Evolutionary conservation across 2,113 vertebrate genomes (phyloP), one percentile per base, ranked within the genome.

Genomic region (Oreochromis tanganicae): DNA sequence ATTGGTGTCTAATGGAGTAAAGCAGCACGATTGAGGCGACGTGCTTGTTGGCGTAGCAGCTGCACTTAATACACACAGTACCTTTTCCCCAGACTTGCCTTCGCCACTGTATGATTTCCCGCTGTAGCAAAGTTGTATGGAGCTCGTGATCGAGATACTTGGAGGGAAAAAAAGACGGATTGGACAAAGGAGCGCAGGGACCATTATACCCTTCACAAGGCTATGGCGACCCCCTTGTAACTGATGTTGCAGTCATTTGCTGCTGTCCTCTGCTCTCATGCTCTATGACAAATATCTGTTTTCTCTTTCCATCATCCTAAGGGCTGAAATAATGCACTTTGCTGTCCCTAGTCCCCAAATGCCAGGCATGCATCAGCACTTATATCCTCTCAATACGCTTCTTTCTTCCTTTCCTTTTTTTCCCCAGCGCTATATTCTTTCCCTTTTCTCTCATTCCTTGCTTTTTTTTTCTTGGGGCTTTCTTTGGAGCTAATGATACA

Each of bases 221-320:
- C 81, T 79, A 57, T 21, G 54, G 56, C 17, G 13, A 80, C 75
- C 89, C 85, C 84, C 8, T 91, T 86, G 79, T 92, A 91, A 93
- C 85, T 43, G 89, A 93, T 89, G 87, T 89, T 52, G 57, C 52
- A 85, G 85, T 32, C 86, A 84, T 90, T 87, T 81, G 78, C 78
- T 7, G 46, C 85, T n/a, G 71, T 88, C 89, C 89, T 90, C 68
- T 81, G 88, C 84, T 90, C 90, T 86, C 85, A 81, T 56, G 78
- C 84, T 73, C 43, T 63, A 88, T 88, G 89, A 94, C 85, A 94
- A 94, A 93, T 94, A 88, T 91, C 80, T 93, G 90, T 95, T 92
- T 92, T 87, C 85, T 84, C 82, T 84, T 80, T 93, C 86, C 34
- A 90, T 91, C 91, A 88, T 91, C 87, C 84, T 81, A 12, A 86